phyloP scores from a whole-genome alignment of 2,797 vertebrate genomes.

The Gephyroberyx darwinii region DNA sequence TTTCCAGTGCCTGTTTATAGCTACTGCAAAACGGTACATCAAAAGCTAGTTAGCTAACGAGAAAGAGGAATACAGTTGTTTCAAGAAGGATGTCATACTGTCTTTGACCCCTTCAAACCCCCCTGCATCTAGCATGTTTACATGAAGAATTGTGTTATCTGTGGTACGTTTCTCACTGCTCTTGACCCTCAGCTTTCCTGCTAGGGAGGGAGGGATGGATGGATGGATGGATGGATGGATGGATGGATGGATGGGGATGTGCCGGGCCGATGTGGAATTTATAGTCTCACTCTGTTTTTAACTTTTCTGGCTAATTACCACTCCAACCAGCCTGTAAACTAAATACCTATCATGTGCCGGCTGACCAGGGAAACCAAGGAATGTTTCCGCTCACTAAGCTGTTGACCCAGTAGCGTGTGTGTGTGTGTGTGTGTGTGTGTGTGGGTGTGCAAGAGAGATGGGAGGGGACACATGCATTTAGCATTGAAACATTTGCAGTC shows the following conservation, averaged over 20 bases:
- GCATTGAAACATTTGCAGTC: constrained; percentile 26
- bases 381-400: constrained; percentile 40
- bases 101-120: no score
- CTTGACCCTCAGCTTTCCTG: neutral
- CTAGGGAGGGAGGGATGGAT: neutral
- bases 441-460: neutral
- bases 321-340: constrained; percentile 33
- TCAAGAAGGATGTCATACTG: no score
- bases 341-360: constrained; percentile 37
- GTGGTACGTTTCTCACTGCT: no score
- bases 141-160: no score
- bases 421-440: neutral
- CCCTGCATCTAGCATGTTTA: no score
- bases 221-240: no score
- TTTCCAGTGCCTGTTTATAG: neutral
- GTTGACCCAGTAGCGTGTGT: constrained; percentile 19
- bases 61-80: no score
- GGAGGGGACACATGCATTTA: neutral
- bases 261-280: constrained; percentile 33
- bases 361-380: constrained; percentile 34
- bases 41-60: no score
- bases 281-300: neutral
- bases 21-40: neutral
- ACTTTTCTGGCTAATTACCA: constrained; percentile 8
- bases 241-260: constrained; percentile 6